Percentiles rank a stretch among this genome's conserved stretches.
Conservation (phyloP, 2,113 vertebrate species). For the Rhinoptilus africanus region DNA sequence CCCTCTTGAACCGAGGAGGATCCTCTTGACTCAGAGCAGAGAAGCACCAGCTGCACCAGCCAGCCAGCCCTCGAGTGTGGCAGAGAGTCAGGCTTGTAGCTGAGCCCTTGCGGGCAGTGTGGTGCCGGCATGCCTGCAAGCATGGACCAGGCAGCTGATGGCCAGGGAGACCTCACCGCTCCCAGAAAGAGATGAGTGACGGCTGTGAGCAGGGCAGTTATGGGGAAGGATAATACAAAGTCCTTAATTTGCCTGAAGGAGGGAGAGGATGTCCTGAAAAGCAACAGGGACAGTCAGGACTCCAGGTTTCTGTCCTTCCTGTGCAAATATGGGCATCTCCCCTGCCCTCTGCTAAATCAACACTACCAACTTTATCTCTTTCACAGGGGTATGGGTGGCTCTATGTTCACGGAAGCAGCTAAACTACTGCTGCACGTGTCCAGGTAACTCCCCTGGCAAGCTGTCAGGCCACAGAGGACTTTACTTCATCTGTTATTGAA, state of each 20-base stretch:
- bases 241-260: neutral
- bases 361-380: neutral
- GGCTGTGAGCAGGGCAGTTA: neutral
- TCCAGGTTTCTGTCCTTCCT: neutral
- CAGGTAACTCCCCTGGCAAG: neutral
- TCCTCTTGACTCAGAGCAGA: neutral
- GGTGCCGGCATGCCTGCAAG: accelerated
- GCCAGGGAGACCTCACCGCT: neutral
- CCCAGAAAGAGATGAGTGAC: neutral
- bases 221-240: neutral
- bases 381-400: neutral
- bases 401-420: neutral
- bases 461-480: neutral
- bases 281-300: neutral
- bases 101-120: neutral
- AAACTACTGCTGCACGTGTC: neutral
- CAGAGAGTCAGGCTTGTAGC: neutral
- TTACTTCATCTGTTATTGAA: neutral
- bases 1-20: neutral
- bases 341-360: neutral
- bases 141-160: accelerated
- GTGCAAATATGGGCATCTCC: neutral
- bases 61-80: neutral
- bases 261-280: neutral
- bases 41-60: neutral